phyloP scores from a whole-genome alignment of 2,888 invertebrate species.

The Polydrusus pterygomalis region DNA sequence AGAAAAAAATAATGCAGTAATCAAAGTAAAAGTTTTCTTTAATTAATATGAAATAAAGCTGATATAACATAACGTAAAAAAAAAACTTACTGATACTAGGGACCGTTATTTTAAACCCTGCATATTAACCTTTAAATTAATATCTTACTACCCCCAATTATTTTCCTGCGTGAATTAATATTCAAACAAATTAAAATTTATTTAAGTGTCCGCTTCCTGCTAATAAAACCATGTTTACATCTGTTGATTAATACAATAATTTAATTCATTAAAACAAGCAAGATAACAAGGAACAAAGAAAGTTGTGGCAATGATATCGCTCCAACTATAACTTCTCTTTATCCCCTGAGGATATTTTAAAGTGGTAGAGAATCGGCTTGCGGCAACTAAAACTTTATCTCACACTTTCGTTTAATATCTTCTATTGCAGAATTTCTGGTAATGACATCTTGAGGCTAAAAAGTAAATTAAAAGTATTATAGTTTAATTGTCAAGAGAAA shows the following conservation, averaged over 20 bases:
- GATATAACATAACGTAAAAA: too few relatives aligned
- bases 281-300: not conserved
- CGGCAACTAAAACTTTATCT: slow-evolving; percentile 4
- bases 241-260: not conserved
- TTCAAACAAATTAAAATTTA: too few relatives aligned
- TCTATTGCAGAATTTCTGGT: not conserved
- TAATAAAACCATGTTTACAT: not conserved
- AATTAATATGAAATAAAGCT: too few relatives aligned
- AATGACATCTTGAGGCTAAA: not conserved
- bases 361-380: slow-evolving; percentile 5
- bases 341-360: slow-evolving; percentile 2
- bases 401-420: not conserved
- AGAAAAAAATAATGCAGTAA: too few relatives aligned
- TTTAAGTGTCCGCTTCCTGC: too few relatives aligned
- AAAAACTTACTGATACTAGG: too few relatives aligned
- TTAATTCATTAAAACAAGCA: not conserved
- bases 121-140: too few relatives aligned
- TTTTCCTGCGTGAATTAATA: too few relatives aligned
- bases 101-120: too few relatives aligned
- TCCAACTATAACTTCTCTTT: not conserved
- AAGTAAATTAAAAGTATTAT: not conserved
- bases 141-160: too few relatives aligned
- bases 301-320: not conserved
- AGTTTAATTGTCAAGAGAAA: too few relatives aligned
- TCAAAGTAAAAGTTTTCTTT: too few relatives aligned